These are phyloP conservation scores for Drosophila peninsularis DNA, from an alignment of 2,888 invertebrate genomes.

Conservation along the genomic window DNA sequence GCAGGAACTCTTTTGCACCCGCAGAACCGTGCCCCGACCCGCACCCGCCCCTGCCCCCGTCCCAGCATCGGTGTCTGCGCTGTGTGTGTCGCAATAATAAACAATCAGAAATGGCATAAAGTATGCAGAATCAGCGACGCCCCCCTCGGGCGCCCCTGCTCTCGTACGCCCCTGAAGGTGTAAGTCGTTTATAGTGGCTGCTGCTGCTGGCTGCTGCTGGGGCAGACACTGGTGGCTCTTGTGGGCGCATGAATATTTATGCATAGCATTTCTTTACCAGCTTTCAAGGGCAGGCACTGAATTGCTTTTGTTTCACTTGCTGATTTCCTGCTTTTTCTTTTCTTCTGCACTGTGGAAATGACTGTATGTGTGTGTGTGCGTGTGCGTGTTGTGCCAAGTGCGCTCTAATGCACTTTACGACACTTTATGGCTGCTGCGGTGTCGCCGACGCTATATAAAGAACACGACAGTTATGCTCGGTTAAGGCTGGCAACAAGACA, in stretches of 20 bases:
- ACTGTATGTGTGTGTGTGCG: conserved; percentile 7
- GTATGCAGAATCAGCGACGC: conserved; percentile 64
- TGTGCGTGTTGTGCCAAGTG: conserved; percentile 57
- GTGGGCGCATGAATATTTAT: conserved; percentile 71
- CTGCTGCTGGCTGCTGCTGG: conserved; percentile 2
- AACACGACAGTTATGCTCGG: conserved; percentile 37
- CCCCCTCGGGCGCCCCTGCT: background rate
- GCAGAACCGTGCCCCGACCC: background rate
- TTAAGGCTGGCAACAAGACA: conserved; percentile 8
- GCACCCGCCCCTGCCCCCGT: background rate
- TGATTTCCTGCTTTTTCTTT: conserved; percentile 46
- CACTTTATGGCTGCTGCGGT: conserved; percentile 68
- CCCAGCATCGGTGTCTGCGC: background rate
- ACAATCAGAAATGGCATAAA: conserved; percentile 78
- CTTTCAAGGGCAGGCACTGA: conserved; percentile 32
- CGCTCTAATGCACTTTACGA: conserved; percentile 78
- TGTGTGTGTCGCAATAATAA: conserved; percentile 74
- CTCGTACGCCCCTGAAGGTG: conserved; percentile 44
- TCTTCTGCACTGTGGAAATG: conserved; percentile 18
- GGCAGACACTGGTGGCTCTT: conserved; percentile 24
- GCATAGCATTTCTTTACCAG: conserved; percentile 47
- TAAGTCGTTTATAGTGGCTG: conserved; percentile 49
- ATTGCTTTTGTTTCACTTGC: conserved; percentile 43
- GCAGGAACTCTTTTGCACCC: conserved; percentile 41
- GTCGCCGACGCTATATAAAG: conserved; percentile 33